A percentile compares a stretch with the other conserved stretches of the same genome.
phyloP scores from a whole-genome alignment of 2,888 invertebrate genomes.

The Lasioglossum figueresi region DNA sequence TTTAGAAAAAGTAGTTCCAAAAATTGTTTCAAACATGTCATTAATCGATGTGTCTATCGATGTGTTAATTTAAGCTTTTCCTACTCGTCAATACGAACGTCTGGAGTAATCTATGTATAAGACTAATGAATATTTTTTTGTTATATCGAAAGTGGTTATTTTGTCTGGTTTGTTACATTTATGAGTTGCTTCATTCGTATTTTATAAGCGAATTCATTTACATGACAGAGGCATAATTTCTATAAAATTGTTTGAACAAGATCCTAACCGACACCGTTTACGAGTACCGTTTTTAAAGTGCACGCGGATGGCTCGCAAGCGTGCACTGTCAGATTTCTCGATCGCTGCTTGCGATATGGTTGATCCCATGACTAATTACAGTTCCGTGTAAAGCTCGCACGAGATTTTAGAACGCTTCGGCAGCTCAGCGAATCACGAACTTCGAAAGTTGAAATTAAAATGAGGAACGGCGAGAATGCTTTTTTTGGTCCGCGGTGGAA shows the following conservation, averaged over 20 bases:
- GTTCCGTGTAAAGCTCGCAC: constrained; percentile 19
- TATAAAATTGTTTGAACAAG: not conserved
- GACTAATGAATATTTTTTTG: not conserved
- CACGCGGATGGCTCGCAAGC: not conserved
- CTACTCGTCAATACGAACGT: too few species aligned
- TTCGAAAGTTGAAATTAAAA: constrained; percentile 45
- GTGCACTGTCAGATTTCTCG: not conserved
- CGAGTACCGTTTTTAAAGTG: not conserved
- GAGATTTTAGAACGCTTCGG: constrained; percentile 36
- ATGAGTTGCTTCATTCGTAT: too few species aligned
- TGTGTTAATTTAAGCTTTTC: too few species aligned
- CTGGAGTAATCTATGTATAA: not conserved
- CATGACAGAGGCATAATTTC: not conserved
- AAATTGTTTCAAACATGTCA: not conserved
- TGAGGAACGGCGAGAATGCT: constrained; percentile 11
- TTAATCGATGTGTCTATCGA: too few species aligned
- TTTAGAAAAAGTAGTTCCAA: not conserved
- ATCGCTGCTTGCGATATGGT: not conserved
- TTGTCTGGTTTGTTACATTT: too few species aligned
- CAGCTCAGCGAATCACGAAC: constrained; percentile 42
- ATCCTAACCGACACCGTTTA: not conserved
- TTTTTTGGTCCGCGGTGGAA: not conserved
- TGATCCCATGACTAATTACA: constrained; percentile 9
- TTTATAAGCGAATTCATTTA: too few species aligned
- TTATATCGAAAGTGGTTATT: not conserved